Percentiles rank a stretch among this genome's conserved stretches.
phyloP scores from a whole-genome alignment of 2,888 invertebrate genomes.

The Cheilosia pagana region DNA sequence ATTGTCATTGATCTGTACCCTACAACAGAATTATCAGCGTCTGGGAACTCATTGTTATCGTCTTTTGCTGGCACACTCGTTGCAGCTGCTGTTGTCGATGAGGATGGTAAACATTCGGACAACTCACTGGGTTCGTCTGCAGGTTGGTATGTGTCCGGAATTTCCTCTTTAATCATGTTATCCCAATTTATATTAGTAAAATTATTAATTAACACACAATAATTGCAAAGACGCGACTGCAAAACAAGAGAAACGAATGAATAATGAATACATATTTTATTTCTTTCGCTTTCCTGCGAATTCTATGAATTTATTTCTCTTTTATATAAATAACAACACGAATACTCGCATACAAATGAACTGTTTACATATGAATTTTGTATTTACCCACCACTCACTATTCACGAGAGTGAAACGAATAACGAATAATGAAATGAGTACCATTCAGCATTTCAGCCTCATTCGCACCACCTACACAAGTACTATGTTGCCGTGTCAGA shows the following conservation, averaged over 20 bases:
- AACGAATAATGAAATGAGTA: conserved; percentile 8
- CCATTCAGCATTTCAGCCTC: neutral
- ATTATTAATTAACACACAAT: neutral
- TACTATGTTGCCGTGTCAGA: no score
- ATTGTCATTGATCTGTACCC: conserved; percentile 33
- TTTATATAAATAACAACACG: no score
- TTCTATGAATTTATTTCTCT: no score
- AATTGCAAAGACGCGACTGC: neutral
- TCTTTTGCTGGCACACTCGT: neutral
- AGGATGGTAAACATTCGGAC: neutral
- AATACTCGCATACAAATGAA: neutral
- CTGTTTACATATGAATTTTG: no score
- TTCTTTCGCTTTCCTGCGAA: neutral
- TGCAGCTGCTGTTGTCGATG: conserved; percentile 1
- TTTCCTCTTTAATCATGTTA: conserved; percentile 1
- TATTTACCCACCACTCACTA: no score
- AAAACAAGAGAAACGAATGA: neutral
- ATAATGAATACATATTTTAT: neutral
- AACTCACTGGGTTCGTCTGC: conserved; percentile 23
- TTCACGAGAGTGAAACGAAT: neutral
- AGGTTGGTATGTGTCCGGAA: conserved; percentile 16
- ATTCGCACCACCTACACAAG: neutral
- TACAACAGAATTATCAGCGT: neutral
- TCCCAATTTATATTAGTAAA: neutral
- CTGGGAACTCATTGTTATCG: neutral